A percentile compares a stretch with the other conserved stretches of the same genome.
phyloP scores from a whole-genome alignment of 2,113 vertebrate genomes.

The Lepus americanus region DNA sequence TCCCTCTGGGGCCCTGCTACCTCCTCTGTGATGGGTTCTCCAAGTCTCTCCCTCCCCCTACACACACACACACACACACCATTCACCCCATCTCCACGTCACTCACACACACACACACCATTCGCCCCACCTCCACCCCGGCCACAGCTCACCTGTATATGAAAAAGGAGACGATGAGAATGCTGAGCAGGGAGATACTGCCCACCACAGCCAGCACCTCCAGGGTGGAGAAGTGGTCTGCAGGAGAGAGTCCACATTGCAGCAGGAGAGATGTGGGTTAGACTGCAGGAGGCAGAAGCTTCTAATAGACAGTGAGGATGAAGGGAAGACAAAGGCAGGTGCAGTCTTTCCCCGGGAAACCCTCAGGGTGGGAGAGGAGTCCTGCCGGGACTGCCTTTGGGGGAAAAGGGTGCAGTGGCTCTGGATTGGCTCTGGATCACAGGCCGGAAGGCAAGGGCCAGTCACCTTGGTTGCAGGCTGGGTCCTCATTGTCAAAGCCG shows the following conservation, averaged over 20 bases:
- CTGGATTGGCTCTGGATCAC: background rate
- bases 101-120: no score
- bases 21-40: background rate
- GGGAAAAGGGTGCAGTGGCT: no score
- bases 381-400: no score
- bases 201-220: conserved; percentile 94
- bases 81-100: no score
- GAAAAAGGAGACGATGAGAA: conserved; percentile 91
- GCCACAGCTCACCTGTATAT: conserved; percentile 91
- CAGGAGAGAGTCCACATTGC: background rate
- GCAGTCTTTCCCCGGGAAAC: background rate
- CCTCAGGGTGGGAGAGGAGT: background rate
- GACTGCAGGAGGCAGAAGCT: background rate
- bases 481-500: conserved; percentile 92
- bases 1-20: background rate
- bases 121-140: no score
- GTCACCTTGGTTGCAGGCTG: conserved; percentile 90
- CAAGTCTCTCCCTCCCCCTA: background rate
- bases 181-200: conserved; percentile 91
- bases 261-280: conserved; percentile 10
- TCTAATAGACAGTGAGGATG: background rate
- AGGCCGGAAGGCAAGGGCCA: background rate
- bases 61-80: no score
- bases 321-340: background rate
- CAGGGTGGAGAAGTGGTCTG: conserved; percentile 92